Evolutionary conservation across 2,113 vertebrate species (phyloP).

Genomic region (Penelope pileata): DNA sequence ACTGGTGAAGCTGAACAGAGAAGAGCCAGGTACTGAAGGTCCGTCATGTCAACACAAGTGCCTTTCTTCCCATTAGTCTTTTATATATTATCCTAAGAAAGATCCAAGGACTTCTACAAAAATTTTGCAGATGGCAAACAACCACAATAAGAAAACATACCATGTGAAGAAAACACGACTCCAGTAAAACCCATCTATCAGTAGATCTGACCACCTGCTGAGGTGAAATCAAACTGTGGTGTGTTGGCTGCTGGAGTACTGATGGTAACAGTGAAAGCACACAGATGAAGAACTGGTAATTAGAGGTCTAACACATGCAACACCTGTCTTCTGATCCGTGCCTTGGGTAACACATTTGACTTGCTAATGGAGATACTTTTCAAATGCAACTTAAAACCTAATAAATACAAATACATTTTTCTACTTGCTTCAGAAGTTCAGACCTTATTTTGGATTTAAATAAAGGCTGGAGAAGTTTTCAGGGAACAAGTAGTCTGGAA

Average conservation of each 20-base stretch:
- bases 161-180: accelerated
- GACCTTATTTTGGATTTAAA: neutral
- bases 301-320: neutral
- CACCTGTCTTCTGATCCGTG: neutral
- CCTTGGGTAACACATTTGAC: neutral
- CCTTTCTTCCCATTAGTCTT: neutral
- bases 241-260: neutral
- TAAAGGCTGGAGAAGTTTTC: neutral
- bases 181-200: neutral
- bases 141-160: neutral
- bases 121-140: neutral
- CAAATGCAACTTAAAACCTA: neutral
- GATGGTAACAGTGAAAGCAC: neutral
- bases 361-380: neutral
- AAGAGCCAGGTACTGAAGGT: neutral
- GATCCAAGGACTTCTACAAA: neutral
- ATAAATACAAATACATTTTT: neutral
- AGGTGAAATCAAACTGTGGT: neutral
- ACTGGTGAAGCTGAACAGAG: neutral
- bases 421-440: neutral
- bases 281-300: neutral
- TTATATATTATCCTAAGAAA: neutral
- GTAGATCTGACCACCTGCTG: neutral
- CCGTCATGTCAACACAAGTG: neutral
- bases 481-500: neutral